Conservation (phyloP, 2,888 invertebrate species). For the Drosophila testacea region DNA sequence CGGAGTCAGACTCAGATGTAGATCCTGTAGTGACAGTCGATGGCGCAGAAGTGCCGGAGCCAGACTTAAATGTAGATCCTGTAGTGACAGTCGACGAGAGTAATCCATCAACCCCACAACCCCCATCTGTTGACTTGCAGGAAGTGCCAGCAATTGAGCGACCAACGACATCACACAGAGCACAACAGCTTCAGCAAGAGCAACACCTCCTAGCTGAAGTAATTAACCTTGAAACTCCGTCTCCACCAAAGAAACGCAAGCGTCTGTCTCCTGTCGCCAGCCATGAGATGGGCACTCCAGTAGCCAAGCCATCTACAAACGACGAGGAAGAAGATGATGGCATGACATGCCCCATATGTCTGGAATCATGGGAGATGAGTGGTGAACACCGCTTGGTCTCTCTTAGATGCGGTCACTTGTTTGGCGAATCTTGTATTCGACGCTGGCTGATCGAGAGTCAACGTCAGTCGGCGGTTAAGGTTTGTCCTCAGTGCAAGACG, state of each 20-base stretch:
- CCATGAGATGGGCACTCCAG: conserved; percentile 48
- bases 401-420: conserved; percentile 96
- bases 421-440: conserved; percentile 90
- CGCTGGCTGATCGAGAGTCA: conserved; percentile 84
- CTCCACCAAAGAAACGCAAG: conserved; percentile 82
- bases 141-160: background rate
- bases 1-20: background rate
- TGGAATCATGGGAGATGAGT: conserved; percentile 94
- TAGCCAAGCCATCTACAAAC: conserved; percentile 84
- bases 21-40: background rate
- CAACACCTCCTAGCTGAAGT: background rate
- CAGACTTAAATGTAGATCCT: background rate
- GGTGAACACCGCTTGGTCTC: conserved; percentile 95
- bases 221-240: conserved; percentile 60
- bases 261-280: conserved; percentile 56
- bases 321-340: conserved; percentile 88
- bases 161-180: conserved; percentile 26
- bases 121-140: background rate
- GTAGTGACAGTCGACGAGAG: background rate
- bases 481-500: conserved; percentile 95
- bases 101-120: background rate
- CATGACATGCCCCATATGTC: conserved; percentile 93
- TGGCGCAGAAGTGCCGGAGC: background rate
- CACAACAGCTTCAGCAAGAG: conserved; percentile 15
- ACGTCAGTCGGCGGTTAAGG: conserved; percentile 84